phyloP scores from a whole-genome alignment of 2,888 invertebrate genomes.

The Noctua janthe region DNA sequence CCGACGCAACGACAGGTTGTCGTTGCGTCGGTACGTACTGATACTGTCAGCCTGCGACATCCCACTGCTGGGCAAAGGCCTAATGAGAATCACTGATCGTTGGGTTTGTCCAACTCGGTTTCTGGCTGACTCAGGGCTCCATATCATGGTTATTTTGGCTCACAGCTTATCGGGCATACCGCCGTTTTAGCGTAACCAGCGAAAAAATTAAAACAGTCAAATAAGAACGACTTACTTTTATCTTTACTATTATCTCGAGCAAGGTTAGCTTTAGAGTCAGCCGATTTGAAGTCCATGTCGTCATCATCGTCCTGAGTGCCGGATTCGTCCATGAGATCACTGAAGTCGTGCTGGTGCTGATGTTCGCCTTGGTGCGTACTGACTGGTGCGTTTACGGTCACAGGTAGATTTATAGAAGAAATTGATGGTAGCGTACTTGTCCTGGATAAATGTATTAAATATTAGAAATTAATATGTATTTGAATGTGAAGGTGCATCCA shows the following conservation, averaged over 20 bases:
- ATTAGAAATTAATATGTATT: not conserved
- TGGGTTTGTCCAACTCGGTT: no score
- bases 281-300: conserved; percentile 53
- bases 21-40: no score
- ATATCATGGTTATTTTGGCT: not conserved
- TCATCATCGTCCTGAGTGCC: conserved; percentile 68
- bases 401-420: conserved; percentile 38
- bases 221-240: conserved; percentile 56
- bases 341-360: conserved; percentile 62
- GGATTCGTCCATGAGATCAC: conserved; percentile 70
- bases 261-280: conserved; percentile 36
- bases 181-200: not conserved
- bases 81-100: not conserved
- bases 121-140: not conserved
- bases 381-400: conserved; percentile 11
- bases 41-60: not conserved
- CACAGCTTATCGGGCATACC: not conserved
- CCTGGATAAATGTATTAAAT: conserved; percentile 17
- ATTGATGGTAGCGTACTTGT: conserved; percentile 32
- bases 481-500: not conserved
- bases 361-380: conserved; percentile 44
- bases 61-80: not conserved
- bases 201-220: not conserved
- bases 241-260: conserved; percentile 45
- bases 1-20: not conserved